A percentile compares a stretch with the other conserved stretches of the same genome.
These are phyloP conservation scores for Semotilus atromaculatus DNA, from an alignment of 2,797 vertebrate species.

Conservation along the genomic window DNA sequence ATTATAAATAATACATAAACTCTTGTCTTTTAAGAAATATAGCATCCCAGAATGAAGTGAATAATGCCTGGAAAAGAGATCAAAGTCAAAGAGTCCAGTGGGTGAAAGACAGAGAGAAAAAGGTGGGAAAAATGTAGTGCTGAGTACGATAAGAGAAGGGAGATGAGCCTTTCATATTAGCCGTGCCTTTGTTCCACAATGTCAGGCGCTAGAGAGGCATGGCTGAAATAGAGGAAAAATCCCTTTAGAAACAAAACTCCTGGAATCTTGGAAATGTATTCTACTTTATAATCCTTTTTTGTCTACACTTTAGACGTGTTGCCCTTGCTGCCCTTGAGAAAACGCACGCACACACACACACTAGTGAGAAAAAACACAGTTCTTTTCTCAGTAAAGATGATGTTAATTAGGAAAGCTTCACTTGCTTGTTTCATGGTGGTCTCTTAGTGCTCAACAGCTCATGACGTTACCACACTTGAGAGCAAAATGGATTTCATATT, in stretches of 20 bases:
- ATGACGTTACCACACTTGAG: slow-evolving; percentile 7
- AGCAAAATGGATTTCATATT: slow-evolving; percentile 26
- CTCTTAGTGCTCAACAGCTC: slow-evolving; percentile 10
- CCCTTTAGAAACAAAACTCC: slow-evolving; percentile 30
- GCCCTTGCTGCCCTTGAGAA: slow-evolving; percentile 18
- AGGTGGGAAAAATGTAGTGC: slow-evolving; percentile 44
- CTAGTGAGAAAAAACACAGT: not conserved
- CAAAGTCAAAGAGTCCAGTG: slow-evolving; percentile 46
- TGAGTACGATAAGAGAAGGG: slow-evolving; percentile 17
- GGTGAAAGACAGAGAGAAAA: slow-evolving; percentile 19
- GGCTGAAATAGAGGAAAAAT: slow-evolving; percentile 6
- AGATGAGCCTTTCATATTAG: slow-evolving; percentile 46
- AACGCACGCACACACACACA: not conserved
- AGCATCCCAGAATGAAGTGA: slow-evolving; percentile 5
- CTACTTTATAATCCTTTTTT: slow-evolving; percentile 37
- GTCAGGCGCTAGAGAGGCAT: slow-evolving; percentile 41
- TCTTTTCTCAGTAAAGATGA: slow-evolving; percentile 5
- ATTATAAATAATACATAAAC: slow-evolving; percentile 44
- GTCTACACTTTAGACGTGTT: slow-evolving; percentile 8
- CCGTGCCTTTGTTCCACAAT: slow-evolving; percentile 42
- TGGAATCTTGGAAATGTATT: slow-evolving; percentile 55
- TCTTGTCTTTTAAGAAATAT: slow-evolving; percentile 24
- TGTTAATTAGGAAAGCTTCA: slow-evolving; percentile 20
- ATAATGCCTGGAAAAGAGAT: slow-evolving; percentile 36
- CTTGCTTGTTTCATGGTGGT: not conserved